Percentiles rank a stretch among this genome's conserved stretches.
These are phyloP conservation scores for Gasterosteus aculeatus DNA, from an alignment of 2,113 vertebrate species.

Conservation along the genomic window DNA sequence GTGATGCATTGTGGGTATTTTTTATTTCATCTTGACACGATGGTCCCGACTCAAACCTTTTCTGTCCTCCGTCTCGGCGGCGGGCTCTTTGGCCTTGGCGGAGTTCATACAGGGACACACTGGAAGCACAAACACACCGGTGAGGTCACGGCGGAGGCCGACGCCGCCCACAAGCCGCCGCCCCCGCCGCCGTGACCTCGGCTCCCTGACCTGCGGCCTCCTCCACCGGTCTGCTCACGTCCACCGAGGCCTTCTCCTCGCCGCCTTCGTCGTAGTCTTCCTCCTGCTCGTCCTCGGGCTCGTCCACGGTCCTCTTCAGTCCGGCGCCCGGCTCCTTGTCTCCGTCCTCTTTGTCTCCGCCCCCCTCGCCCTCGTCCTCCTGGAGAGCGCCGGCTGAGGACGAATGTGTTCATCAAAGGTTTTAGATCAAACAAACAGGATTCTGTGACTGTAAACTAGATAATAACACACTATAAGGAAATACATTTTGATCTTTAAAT, in stretches of 20 bases:
- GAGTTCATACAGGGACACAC: neutral
- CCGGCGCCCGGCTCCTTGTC: slow-evolving; percentile 1
- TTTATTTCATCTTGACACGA: no score
- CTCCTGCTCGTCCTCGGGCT: slow-evolving; percentile 50
- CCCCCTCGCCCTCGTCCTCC: slow-evolving; percentile 12
- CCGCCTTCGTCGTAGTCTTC: slow-evolving; percentile 47
- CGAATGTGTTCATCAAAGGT: neutral
- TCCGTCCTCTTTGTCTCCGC: neutral
- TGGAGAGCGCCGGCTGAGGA: slow-evolving; percentile 16
- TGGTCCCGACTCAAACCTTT: neutral
- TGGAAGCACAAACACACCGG: neutral
- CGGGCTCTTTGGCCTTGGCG: neutral
- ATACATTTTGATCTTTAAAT: neutral
- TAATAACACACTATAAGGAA: neutral
- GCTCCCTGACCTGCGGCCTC: slow-evolving; percentile 53
- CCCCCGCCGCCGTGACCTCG: neutral
- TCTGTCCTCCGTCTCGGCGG: neutral
- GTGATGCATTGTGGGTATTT: no score
- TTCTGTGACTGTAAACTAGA: neutral
- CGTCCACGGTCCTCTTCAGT: slow-evolving; percentile 23
- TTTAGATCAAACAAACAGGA: neutral
- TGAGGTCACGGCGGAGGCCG: neutral
- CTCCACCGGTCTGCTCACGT: slow-evolving; percentile 60
- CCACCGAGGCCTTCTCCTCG: slow-evolving; percentile 52
- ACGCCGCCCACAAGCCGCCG: no score